Percentiles rank a stretch among this genome's conserved stretches.
Conservation (phyloP, 2,888 invertebrate species). For the Drosophila dives region DNA sequence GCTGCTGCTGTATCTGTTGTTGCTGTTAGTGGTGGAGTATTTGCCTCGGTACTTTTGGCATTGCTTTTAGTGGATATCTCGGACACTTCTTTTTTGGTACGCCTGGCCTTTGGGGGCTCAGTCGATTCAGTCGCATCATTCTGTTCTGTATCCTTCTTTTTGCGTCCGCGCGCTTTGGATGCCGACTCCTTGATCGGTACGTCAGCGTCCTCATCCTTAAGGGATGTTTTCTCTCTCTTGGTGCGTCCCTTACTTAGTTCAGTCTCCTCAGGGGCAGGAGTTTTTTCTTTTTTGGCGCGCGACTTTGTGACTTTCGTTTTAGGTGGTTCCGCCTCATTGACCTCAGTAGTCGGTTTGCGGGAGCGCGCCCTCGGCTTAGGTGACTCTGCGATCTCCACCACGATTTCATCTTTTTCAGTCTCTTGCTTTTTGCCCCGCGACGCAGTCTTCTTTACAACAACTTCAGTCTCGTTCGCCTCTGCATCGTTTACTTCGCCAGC, state of each 20-base stretch:
- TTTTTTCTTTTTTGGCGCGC: constrained; percentile 35
- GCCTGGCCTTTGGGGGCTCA: constrained; percentile 3
- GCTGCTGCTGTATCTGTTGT: background rate
- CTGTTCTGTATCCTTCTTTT: constrained; percentile 39
- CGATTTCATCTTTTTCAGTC: constrained; percentile 1
- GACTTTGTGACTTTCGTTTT: constrained; percentile 24
- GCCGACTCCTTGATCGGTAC: constrained; percentile 10
- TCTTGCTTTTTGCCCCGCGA: constrained; percentile 26
- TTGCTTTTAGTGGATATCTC: constrained; percentile 12
- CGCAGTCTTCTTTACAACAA: constrained; percentile 21
- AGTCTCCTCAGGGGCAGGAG: background rate
- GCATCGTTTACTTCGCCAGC: constrained; percentile 6
- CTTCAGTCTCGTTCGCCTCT: constrained; percentile 5
- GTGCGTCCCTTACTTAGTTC: constrained; percentile 1
- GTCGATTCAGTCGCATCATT: constrained; percentile 1
- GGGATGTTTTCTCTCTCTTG: constrained; percentile 16
- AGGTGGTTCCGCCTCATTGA: constrained; percentile 6
- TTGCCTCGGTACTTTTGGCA: constrained; percentile 24
- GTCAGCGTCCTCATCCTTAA: constrained; percentile 5
- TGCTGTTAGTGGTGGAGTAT: background rate
- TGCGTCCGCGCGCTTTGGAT: constrained; percentile 44
- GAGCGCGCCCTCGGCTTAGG: constrained; percentile 44
- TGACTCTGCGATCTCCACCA: constrained; percentile 12
- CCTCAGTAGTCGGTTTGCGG: constrained; percentile 36
- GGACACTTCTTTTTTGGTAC: constrained; percentile 19